Evolutionary conservation across 2,888 invertebrate genomes (phyloP).

Genomic region (Noctua fimbriata): DNA sequence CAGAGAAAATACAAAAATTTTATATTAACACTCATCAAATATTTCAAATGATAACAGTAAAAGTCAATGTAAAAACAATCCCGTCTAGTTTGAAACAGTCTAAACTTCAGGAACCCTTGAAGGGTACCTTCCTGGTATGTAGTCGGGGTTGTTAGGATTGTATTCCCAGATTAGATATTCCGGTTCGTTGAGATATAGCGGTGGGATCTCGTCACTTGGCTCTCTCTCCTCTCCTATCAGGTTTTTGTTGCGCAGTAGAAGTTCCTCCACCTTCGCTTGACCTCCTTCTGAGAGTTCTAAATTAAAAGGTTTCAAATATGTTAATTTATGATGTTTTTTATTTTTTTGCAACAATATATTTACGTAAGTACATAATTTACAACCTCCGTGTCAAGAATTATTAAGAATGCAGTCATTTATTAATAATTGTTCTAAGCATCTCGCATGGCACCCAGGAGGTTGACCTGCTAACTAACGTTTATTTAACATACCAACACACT

Average conservation of each 20-base stretch:
- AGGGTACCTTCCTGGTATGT: constrained; percentile 85
- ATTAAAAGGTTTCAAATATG: background rate
- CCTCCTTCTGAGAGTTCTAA: constrained; percentile 87
- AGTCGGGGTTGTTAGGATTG: constrained; percentile 86
- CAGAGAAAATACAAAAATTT: background rate
- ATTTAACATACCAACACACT: background rate
- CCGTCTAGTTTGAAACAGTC: constrained; percentile 8
- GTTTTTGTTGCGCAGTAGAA: constrained; percentile 85
- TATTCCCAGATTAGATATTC: constrained; percentile 89
- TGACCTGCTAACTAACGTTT: background rate
- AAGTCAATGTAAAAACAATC: background rate
- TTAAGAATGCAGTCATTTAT: too few species aligned
- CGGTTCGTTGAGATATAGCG: constrained; percentile 86
- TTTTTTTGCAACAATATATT: background rate
- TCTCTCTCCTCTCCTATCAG: constrained; percentile 81
- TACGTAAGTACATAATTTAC: background rate
- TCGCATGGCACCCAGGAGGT: too few species aligned
- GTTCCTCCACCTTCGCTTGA: constrained; percentile 82
- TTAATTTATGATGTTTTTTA: background rate
- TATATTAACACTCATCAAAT: background rate
- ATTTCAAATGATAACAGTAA: background rate
- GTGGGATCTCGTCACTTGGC: constrained; percentile 86
- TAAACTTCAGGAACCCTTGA: constrained; percentile 82
- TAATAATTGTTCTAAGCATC: too few species aligned
- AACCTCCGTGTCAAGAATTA: too few species aligned